phyloP scores from a whole-genome alignment of 1,140 invertebrate genomes.

The Drosophila paulistorum region DNA sequence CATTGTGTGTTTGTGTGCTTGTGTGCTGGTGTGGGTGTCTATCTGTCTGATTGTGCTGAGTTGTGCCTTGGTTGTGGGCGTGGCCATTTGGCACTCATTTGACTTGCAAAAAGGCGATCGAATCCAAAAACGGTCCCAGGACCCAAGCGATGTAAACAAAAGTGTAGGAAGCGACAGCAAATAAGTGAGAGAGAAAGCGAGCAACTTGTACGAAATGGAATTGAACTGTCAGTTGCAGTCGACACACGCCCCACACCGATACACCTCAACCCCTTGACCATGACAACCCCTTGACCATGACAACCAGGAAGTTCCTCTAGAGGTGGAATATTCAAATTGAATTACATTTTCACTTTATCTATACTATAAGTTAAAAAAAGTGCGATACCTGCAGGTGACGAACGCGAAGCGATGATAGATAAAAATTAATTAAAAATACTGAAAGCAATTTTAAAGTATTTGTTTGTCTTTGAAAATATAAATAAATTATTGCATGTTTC shows the following conservation, averaged over 20 bases:
- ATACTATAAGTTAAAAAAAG: conserved; percentile 62
- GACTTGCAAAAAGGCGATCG: conserved; percentile 69
- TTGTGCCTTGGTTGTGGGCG: conserved; percentile 22
- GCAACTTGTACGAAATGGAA: conserved; percentile 43
- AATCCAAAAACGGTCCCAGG: conserved; percentile 9
- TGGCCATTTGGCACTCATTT: conserved; percentile 62
- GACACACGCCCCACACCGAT: not conserved
- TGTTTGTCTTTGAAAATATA: not conserved
- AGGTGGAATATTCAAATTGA: conserved; percentile 64
- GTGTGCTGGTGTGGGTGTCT: not conserved
- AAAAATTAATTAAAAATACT: conserved; percentile 70
- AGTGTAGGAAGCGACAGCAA: conserved; percentile 57
- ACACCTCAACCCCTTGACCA: not conserved
- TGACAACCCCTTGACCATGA: not conserved
- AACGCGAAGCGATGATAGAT: conserved; percentile 31
- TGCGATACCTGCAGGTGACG: conserved; percentile 30
- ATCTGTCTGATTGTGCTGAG: conserved; percentile 8
- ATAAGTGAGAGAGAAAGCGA: conserved; percentile 42
- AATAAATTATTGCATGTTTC: too few relatives aligned
- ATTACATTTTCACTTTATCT: conserved; percentile 72
- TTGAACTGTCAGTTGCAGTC: conserved; percentile 74
- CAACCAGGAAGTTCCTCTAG: conserved; percentile 14
- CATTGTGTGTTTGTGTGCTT: not conserved
- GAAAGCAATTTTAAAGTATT: conserved; percentile 18
- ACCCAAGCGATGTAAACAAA: conserved; percentile 54